Evolutionary conservation across 2,113 vertebrate species (phyloP), one percentile per base, ranked within the genome.

Genomic region (Xiphias gladius): DNA sequence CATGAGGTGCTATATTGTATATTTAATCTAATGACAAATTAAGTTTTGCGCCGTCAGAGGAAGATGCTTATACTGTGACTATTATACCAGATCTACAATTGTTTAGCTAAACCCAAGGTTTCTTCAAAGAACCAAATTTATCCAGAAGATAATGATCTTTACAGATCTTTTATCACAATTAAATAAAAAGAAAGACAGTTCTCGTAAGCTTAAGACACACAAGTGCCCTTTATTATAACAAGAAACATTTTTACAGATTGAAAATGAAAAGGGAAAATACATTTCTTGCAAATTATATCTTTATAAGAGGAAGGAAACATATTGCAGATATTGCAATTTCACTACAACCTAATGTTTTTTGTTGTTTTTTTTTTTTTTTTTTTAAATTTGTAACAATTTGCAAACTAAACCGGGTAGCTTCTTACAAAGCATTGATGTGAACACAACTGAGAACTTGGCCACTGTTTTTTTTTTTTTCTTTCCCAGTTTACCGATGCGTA

Each of bases 261-360:
- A 92, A 91, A 91, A 84, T 93, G 88, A 96, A 84, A 96, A 96
- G 92, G 90, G 89, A 91, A 93, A 95, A 95, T 94, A 96, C 95
- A 95, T 96, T 95, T 96, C 93, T 95, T 96, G 94, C 94, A 96
- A 96, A 94, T 96, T 95, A 96, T 94, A 96, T 93, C 88, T 96
- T 87, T 82, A 94, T 93, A 92, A 78, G 92, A 94, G 78, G 92
- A 95, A 94, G 88, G 90, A 96, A 95, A 91, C 89, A 95, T 95
- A 92, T 91, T 93, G 94, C 94, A 94, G 91, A 94, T 70, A 85
- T 88, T 88, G 65, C 78, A 89, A 91, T 89, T 93, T 92, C 82
- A 92, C 96, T 97, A 97, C 93, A 92, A 86, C 91, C 93, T 96
- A 95, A 86, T 59, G 54, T 62, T 54, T 58, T 94, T 35, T 35